Conservation (phyloP, 2,797 vertebrate genomes). For the Buceros bicornis region DNA sequence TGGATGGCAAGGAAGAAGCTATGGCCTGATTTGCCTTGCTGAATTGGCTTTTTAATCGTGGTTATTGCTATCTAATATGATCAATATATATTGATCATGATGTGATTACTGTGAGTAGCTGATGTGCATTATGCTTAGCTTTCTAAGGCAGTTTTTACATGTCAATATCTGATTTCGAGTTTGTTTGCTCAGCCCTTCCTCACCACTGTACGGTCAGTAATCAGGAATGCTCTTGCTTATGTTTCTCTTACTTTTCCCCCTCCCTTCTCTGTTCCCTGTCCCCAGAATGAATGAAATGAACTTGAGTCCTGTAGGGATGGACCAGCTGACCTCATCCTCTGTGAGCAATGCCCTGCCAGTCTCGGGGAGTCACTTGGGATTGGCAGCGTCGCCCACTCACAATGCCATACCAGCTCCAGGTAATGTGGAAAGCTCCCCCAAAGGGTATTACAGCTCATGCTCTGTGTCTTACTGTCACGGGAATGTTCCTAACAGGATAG, state of each 20-base stretch:
- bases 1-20: not conserved
- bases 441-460: not conserved
- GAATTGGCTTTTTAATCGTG: not conserved
- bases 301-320: constrained; percentile 97
- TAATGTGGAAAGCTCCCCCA: constrained; percentile 54
- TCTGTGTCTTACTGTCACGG: not conserved
- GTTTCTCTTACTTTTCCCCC: not conserved
- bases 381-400: constrained; percentile 94
- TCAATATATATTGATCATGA: not conserved
- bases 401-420: constrained; percentile 91
- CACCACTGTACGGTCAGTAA: not conserved
- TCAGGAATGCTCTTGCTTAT: not conserved
- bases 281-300: constrained; percentile 98
- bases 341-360: constrained; percentile 85
- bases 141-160: not conserved
- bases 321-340: constrained; percentile 94
- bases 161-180: not conserved
- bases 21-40: not conserved
- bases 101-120: not conserved
- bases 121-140: not conserved
- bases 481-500: not conserved
- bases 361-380: constrained; percentile 91
- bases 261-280: not conserved
- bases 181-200: not conserved
- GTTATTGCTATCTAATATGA: not conserved